Conservation (phyloP, 2,797 vertebrate species). For the Eidolon dupreanum region DNA sequence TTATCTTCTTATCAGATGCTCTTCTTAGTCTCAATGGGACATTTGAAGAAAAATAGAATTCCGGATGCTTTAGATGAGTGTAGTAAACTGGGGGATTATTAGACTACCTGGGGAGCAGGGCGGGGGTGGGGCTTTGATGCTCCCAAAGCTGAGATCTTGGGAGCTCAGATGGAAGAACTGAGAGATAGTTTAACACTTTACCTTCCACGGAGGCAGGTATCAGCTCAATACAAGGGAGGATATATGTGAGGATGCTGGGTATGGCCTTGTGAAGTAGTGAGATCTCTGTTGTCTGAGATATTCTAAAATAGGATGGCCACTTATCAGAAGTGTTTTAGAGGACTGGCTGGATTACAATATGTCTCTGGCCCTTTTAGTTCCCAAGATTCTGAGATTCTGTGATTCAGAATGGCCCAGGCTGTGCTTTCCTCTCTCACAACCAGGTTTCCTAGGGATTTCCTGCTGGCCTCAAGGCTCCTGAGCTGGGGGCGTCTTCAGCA, state of each 20-base stretch:
- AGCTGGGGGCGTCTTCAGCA: background rate
- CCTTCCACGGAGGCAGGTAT: background rate
- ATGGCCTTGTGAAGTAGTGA: background rate
- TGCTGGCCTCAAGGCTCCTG: background rate
- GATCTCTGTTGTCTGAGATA: background rate
- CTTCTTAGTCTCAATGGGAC: constrained; percentile 32
- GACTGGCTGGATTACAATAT: background rate
- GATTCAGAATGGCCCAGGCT: background rate
- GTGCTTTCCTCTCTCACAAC: accelerated
- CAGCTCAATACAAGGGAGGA: background rate
- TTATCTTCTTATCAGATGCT: constrained; percentile 40
- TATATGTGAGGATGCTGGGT: background rate
- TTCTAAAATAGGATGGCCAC: background rate
- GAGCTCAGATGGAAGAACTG: background rate
- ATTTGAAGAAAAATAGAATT: constrained; percentile 67
- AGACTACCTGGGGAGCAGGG: background rate
- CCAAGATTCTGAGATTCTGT: background rate
- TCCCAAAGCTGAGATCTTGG: background rate
- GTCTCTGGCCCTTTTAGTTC: background rate
- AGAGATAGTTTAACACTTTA: background rate
- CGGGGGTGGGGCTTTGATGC: background rate
- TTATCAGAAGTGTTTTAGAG: background rate
- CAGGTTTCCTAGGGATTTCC: background rate
- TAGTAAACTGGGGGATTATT: constrained; percentile 43
- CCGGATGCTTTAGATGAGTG: background rate